Evolutionary conservation across 2,797 vertebrate species (phyloP), one percentile per base, ranked within the genome.

Genomic region (Xenopus petersii): DNA sequence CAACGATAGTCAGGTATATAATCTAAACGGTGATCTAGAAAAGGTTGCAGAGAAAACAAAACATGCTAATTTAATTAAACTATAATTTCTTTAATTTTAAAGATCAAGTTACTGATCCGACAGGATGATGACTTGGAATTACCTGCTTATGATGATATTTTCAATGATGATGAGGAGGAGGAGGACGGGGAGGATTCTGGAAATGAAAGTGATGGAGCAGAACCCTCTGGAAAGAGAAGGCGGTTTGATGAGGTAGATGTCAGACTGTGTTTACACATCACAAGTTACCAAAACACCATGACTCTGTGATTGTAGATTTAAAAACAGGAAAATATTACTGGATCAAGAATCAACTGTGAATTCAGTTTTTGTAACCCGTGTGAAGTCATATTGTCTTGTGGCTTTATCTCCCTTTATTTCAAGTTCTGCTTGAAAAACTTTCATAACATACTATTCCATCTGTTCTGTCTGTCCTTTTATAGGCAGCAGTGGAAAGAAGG

Each of bases 81-180:
- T 49, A 3, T 3, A 3, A 7, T 56, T 15, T 30, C 17, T 21
- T 21, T 21, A 21, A 21, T 12, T 59, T 60, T 70, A 17, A 46
- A 97, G 95, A 90, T 97, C 69, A 96, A 96, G 79, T 84, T 98
- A 56, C 88, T 99, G 12, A 95, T 99, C 77, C 98, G 98, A 83
- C 95, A 96, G 83, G 94, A 96, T 0, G 96, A 98, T 42, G 97
- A 99, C 66, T 91, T 99, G 0, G 89, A 92, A 15, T 87, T 99
- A 64, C 98, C 98, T 10, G 85, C 93, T 6, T 99, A 98, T 0
- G 97, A 98, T 60, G 95, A 99, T 71, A 95, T 99, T 84, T 99
- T 99, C 81, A 89, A 91, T 26, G 95, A 95, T 26, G 95, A 95
- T 15, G 70, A 64, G 1, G 87, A 87, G 0, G 84, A 86, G 1